phyloP scores from a whole-genome alignment of 2,888 invertebrate genomes.

The Tuta absoluta region DNA sequence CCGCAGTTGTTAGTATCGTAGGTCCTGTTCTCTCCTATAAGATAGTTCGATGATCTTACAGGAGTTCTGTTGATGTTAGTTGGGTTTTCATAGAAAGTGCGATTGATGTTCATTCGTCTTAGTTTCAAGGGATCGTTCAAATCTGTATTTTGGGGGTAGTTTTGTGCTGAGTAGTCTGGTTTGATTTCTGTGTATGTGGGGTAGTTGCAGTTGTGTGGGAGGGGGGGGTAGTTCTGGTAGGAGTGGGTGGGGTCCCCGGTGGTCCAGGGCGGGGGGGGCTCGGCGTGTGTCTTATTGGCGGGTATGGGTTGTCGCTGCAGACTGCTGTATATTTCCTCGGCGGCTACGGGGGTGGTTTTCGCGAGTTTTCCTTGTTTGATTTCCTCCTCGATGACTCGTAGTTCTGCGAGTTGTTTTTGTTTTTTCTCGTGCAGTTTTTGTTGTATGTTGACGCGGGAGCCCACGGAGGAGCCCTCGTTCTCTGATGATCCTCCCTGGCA shows the following conservation, averaged over 20 bases:
- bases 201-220: slow-evolving; percentile 64
- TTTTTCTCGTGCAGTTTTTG: slow-evolving; percentile 94
- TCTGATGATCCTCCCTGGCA: slow-evolving; percentile 85
- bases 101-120: slow-evolving; percentile 41
- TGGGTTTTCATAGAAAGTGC: slow-evolving; percentile 66
- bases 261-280: slow-evolving; percentile 72
- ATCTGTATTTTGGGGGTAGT: slow-evolving; percentile 40
- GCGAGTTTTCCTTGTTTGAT: slow-evolving; percentile 91
- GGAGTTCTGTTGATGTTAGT: slow-evolving; percentile 50
- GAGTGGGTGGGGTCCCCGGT: slow-evolving; percentile 71
- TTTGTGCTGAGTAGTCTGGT: slow-evolving; percentile 57
- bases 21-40: slow-evolving; percentile 53
- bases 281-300: slow-evolving; percentile 84
- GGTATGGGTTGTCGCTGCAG: slow-evolving; percentile 85
- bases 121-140: slow-evolving; percentile 51
- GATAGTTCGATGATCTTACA: slow-evolving; percentile 61
- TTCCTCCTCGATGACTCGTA: slow-evolving; percentile 89
- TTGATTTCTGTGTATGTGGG: slow-evolving; percentile 74
- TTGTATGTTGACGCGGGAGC: slow-evolving; percentile 90
- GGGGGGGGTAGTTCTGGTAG: slow-evolving; percentile 71
- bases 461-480: slow-evolving; percentile 87
- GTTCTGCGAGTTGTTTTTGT: slow-evolving; percentile 91
- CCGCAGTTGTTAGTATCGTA: slow-evolving; percentile 60
- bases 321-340: slow-evolving; percentile 80
- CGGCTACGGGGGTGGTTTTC: slow-evolving; percentile 76